Evolutionary conservation across 37 sponge, comb jelly and placozoan species (phyloP), one percentile per base, ranked within the genome.

Genomic region (Hormiphora californensis): DNA sequence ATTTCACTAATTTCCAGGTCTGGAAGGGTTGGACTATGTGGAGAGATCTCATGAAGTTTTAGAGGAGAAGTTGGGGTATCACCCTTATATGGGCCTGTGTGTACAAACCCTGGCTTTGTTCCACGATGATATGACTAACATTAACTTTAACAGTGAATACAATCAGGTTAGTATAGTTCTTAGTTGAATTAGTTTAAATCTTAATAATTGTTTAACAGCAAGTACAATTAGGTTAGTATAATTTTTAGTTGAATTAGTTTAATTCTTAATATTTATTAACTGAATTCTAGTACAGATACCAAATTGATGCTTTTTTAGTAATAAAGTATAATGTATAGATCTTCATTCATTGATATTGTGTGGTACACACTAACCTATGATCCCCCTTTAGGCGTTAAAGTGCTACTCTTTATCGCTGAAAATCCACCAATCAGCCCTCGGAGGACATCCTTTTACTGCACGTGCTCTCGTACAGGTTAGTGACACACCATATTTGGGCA

Each of bases 1-100:
- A 17, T 12, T 12, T 46, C 12, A 8, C 8, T 46, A 46, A 17
- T 12, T 8, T 46, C 19, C 67, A 65, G 67, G 67, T 35, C 35
- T 65, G 67, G 67, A 65, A 33, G 67, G 67, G 32, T 17, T 65
- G 67, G 67, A 65, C 67, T 65, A 65, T 39, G 67, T 65, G 37
- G 67, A 65, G 37, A 4, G 67, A 33, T 35, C 67, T 11, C 67
- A 65, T 39, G 67, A 65, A 17, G 67, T 65, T 15, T 34, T 65
- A 38, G 67, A 65, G 67, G 67, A 65, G 8, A 21, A 33, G 37
- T 39, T 65, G 8, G 67, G 67, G 8, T 39, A 65, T 19, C 67
- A 65, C 67, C 67, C 67, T 2, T 65, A 65, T 19, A 65, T 65
- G 67, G 67, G 67, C 3, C 32, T 65, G 15, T 65, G 67, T 65